A percentile compares a stretch with the other conserved stretches of the same genome.
These are phyloP conservation scores for Eucera pruinosa DNA, from an alignment of 2,888 invertebrate species.

Conservation along the genomic window DNA sequence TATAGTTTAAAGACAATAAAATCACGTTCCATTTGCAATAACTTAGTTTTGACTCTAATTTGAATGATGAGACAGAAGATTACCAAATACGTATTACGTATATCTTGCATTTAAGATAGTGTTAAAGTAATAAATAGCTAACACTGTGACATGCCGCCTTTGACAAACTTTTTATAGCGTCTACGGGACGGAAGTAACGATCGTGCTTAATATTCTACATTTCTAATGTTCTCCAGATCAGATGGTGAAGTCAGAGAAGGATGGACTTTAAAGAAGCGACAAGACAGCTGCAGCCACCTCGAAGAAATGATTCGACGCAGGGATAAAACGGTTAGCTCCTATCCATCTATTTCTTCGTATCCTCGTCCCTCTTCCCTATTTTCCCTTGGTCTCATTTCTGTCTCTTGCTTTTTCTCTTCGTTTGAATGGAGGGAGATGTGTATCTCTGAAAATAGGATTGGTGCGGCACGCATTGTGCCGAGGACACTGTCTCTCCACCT, in stretches of 20 bases:
- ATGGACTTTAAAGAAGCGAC: constrained; percentile 64
- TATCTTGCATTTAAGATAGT: no score
- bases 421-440: constrained; percentile 70
- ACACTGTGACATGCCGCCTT: no score
- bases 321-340: constrained; percentile 76
- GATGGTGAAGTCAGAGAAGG: constrained; percentile 45
- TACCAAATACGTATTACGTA: no score
- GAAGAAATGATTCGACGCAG: constrained; percentile 72
- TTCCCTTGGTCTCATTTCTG: constrained; percentile 21
- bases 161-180: constrained; percentile 6
- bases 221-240: constrained; percentile 55
- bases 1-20: no score
- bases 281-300: constrained; percentile 74
- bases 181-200: constrained; percentile 14
- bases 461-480: constrained; percentile 75
- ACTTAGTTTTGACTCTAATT: no score
- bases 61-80: no score
- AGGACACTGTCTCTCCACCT: constrained; percentile 64
- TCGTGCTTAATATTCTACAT: constrained; percentile 47
- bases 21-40: no score
- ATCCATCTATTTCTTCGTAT: constrained; percentile 34
- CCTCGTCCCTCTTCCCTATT: constrained; percentile 9
- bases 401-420: constrained; percentile 42
- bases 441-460: constrained; percentile 83
- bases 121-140: no score